Evolutionary conservation across 2,113 vertebrate species (phyloP).

Genomic region (Tragelaphus strepsiceros): DNA sequence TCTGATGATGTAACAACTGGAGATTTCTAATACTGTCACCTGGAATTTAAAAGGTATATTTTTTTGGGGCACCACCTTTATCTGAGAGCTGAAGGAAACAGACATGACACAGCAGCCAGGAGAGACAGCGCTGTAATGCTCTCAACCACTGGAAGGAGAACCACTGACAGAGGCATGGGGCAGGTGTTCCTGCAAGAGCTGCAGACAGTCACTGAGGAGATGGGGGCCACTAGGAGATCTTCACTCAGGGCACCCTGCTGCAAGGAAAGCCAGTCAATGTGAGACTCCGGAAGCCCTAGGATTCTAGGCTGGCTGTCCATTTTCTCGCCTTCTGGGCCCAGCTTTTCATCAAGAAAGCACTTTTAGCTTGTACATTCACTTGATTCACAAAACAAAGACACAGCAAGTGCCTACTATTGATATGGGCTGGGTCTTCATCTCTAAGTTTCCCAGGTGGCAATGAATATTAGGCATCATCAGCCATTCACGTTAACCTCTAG

Average conservation of each 20-base stretch:
- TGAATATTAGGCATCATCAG: neutral
- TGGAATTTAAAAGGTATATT: neutral
- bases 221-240: neutral
- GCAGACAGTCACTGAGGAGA: neutral
- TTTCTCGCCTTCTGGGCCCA: neutral
- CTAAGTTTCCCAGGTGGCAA: neutral
- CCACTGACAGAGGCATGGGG: accelerated
- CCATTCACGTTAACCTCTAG: neutral
- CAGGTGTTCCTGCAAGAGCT: neutral
- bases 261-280: neutral
- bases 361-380: neutral
- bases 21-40: neutral
- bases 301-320: neutral
- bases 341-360: neutral
- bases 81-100: neutral
- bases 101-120: neutral
- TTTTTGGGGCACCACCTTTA: neutral
- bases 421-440: neutral
- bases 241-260: neutral
- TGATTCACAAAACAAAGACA: neutral
- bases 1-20: neutral
- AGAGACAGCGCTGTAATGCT: neutral
- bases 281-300: neutral
- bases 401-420: neutral
- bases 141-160: neutral